Percentiles rank a stretch among this genome's conserved stretches.
Evolutionary conservation across 2,113 vertebrate genomes (phyloP).

Genomic region (Sylvia atricapilla): DNA sequence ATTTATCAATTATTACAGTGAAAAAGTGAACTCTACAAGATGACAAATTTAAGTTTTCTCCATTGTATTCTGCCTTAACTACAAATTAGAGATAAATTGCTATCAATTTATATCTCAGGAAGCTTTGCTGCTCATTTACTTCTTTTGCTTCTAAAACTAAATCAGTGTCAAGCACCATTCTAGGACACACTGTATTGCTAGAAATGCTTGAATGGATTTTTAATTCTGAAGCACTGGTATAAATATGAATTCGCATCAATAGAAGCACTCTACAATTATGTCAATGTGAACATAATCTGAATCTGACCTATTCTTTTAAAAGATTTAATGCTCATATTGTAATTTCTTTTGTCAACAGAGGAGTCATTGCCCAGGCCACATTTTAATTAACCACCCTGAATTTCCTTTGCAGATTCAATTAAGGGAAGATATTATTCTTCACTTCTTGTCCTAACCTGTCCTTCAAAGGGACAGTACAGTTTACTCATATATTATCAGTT

Average conservation of each 20-base stretch:
- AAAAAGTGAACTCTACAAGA: not conserved
- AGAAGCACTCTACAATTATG: not conserved
- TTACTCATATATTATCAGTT: not conserved
- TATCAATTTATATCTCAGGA: not conserved
- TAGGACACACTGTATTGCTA: not conserved
- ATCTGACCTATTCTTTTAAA: slow-evolving; percentile 18
- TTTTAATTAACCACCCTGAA: not conserved
- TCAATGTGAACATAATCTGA: not conserved
- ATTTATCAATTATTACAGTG: not conserved
- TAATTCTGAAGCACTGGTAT: not conserved
- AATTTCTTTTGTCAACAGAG: slow-evolving; percentile 33
- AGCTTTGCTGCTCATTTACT: not conserved
- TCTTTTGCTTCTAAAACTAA: not conserved
- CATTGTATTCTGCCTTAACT: not conserved
- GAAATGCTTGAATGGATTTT: not conserved
- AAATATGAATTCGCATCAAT: slow-evolving; percentile 9
- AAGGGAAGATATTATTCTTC: not conserved
- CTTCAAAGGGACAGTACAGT: not conserved
- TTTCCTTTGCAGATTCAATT: slow-evolving; percentile 10
- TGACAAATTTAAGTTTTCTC: not conserved
- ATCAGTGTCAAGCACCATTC: not conserved
- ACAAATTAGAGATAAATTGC: not conserved
- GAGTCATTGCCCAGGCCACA: not conserved
- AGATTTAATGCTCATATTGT: not conserved
- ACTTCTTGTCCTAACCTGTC: not conserved